Evolutionary conservation across 2,113 vertebrate species (phyloP), one percentile per base, ranked within the genome.

Genomic region (Pterocles orientalis): DNA sequence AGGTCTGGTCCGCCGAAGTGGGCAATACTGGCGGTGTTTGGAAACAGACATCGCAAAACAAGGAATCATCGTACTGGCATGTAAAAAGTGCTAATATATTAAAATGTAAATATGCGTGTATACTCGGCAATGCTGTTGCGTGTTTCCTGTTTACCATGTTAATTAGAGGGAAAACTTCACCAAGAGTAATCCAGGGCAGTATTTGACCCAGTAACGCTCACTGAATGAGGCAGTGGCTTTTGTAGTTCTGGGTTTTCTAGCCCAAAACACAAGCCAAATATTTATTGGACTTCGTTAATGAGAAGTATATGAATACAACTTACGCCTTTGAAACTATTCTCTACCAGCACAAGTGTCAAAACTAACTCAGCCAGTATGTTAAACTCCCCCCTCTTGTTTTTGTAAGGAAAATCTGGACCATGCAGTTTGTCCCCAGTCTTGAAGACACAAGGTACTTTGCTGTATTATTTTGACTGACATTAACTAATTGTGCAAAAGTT

Each of bases 141-240:
- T 96, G 94, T 96, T 96, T 97, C 96, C 96, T 96, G 95, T 96
- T 96, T 96, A 96, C 90, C 92, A 86, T 88, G 94, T 84, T 97
- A 97, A 97, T 97, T 97, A 96, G 95, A 61, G 90, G 57, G 86
- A 94, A 50, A 95, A 87, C 77, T 82, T 91, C 15, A 31, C 51
- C 28, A 1, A 6, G 83, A 53, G 73, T 92, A 92, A 97, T 92
- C 29, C 91, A 82, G 89, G 91, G 45, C 86, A 87, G 53, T 12
- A 2, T 61, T 91, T 95, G 94, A 95, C 91, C 91, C 86, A 92
- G 93, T 95, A 96, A 91, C 6, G 61, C 57, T 53, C 57, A 4
- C 0, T 64, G 73, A 54, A 3, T 75, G 77, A 68, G 94, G 91
- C 48, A 10, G 80, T 71, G 43, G 43, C 77, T 86, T 56, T 58